Conservation (phyloP, 2,113 vertebrate genomes). For the Channa argus region DNA sequence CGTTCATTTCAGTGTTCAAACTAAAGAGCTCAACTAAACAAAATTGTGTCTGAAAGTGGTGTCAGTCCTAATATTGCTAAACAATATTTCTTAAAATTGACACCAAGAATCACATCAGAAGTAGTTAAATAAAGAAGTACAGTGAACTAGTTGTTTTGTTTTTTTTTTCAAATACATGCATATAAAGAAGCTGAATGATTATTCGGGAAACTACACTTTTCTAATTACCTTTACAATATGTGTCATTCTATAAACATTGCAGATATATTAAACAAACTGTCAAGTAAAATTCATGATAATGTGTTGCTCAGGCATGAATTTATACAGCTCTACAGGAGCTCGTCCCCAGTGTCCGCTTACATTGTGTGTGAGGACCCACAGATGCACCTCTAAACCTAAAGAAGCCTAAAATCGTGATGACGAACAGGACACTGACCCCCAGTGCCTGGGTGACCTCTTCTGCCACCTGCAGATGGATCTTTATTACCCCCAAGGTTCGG, state of each 20-base stretch:
- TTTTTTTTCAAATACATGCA: too few relatives aligned
- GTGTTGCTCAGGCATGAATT: too few relatives aligned
- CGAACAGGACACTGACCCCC: slow-evolving; percentile 88
- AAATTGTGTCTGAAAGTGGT: not conserved
- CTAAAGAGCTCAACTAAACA: not conserved
- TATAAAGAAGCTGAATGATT: too few relatives aligned
- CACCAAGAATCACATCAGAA: too few relatives aligned
- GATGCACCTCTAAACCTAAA: slow-evolving; percentile 80
- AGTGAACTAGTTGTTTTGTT: too few relatives aligned
- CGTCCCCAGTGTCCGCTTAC: not conserved
- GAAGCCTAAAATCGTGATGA: slow-evolving; percentile 87
- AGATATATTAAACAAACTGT: too few relatives aligned
- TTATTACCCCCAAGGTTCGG: slow-evolving; percentile 93
- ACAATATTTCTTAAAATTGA: too few relatives aligned
- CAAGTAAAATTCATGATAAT: too few relatives aligned
- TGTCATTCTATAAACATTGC: too few relatives aligned
- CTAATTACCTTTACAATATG: too few relatives aligned
- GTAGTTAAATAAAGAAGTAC: too few relatives aligned
- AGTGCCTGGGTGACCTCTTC: slow-evolving; percentile 91
- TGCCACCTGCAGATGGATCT: slow-evolving; percentile 91
- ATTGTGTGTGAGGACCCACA: not conserved
- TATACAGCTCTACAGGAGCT: not conserved
- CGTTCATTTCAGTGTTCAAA: not conserved
- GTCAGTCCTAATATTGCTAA: not conserved
- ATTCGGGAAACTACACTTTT: too few relatives aligned